Evolutionary conservation across 2,113 vertebrate genomes (phyloP), one percentile per base, ranked within the genome.

Genomic region (Neogobius melanostomus): DNA sequence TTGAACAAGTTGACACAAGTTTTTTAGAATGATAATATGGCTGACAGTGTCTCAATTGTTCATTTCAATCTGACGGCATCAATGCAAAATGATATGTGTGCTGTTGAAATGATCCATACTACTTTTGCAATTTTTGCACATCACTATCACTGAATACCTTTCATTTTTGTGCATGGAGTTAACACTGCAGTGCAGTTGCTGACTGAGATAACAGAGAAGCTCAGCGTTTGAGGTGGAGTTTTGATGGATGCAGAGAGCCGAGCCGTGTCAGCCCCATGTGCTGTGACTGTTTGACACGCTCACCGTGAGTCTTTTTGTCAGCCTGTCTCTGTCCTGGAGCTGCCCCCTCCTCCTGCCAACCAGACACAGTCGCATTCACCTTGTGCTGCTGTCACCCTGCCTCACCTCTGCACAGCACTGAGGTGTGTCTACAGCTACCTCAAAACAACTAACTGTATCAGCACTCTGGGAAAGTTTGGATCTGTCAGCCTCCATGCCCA

Each of bases 231-330:
- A 56, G 53, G 16, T 17, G 53, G 17, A 56, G 15, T 28, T 56
- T 53, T 28, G 53, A 56, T 56, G 53, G 53, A 21, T 11, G 17
- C 53, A 56, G 21, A 56, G 17, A 11, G 65, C 28, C 44, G 16
- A 10, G 10, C 44, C 12, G 69, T 85, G 82, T 83, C 75, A 71
- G 79, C 66, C 57, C 66, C 8, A 79, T 75, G 76, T 70, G 69
- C 57, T 45, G 45, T 77, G 82, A 75, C 85, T 82, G 69, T 82
- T 85, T 83, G 76, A 89, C 85, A 75, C 82, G 81, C 83, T 80
- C 80, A 77, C 85, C 74, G 76, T 78, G 83, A 89, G 91, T 90
- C 88, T 82, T 92, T 92, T 92, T 91, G 91, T 91, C 90, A 92
- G 87, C 86, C 87, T 49, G 75, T 87, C 87, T 92, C 75, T 71